These are phyloP conservation scores for Esperia sulphurella DNA, from an alignment of 2,888 invertebrate genomes.

Conservation along the genomic window DNA sequence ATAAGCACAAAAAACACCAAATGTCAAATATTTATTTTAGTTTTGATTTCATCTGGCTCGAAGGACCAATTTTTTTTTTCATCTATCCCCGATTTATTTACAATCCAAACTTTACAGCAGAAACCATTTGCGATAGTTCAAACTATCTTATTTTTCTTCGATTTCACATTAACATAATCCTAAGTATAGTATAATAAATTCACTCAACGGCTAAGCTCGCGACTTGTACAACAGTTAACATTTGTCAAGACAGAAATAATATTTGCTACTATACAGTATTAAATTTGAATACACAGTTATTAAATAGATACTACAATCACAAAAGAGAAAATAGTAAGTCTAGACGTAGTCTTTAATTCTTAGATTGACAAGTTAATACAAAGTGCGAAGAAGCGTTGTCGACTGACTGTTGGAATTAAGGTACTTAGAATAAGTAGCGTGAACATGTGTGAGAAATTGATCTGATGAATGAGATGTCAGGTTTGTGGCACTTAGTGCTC, in stretches of 20 bases:
- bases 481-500: too few relatives aligned
- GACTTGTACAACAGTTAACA: conserved; percentile 43
- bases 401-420: too few relatives aligned
- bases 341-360: neutral
- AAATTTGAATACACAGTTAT: too few relatives aligned
- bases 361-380: too few relatives aligned
- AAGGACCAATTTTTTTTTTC: neutral
- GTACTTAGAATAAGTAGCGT: too few relatives aligned
- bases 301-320: too few relatives aligned
- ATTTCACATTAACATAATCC: conserved; percentile 25
- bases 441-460: too few relatives aligned
- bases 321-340: too few relatives aligned
- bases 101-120: conserved; percentile 11
- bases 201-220: conserved; percentile 47
- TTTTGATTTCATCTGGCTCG: neutral
- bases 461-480: too few relatives aligned
- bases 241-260: conserved; percentile 32
- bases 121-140: conserved; percentile 21
- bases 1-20: neutral
- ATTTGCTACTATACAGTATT: neutral
- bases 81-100: neutral
- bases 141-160: conserved; percentile 22
- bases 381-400: too few relatives aligned
- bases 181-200: conserved; percentile 10
- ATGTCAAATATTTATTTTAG: neutral